A percentile compares a stretch with the other conserved stretches of the same genome.
These are phyloP conservation scores for Monopterus albus DNA, from an alignment of 2,113 vertebrate genomes.

Conservation along the genomic window DNA sequence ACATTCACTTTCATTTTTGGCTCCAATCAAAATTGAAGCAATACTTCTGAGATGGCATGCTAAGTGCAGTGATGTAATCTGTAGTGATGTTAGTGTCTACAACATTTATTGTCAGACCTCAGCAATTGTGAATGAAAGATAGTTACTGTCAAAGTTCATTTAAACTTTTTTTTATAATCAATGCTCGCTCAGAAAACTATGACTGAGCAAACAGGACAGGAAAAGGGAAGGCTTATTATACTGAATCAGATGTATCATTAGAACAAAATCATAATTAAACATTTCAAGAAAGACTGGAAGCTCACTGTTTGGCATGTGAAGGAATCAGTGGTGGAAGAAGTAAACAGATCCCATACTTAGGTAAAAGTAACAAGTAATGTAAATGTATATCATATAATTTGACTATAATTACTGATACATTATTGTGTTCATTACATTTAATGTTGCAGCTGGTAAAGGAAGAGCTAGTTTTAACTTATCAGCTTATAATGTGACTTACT, in stretches of 20 bases:
- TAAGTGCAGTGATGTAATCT: neutral
- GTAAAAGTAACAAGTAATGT: too few relatives aligned
- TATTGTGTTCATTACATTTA: too few relatives aligned
- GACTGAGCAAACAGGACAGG: conserved; percentile 5
- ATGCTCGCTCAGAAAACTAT: conserved; percentile 5
- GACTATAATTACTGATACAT: too few relatives aligned
- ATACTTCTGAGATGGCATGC: conserved; percentile 23
- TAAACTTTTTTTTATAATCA: neutral
- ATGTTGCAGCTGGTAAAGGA: too few relatives aligned
- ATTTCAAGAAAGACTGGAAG: neutral
- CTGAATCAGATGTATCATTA: neutral
- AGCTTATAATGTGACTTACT: too few relatives aligned
- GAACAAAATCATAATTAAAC: neutral
- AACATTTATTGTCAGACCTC: neutral
- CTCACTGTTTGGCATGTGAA: too few relatives aligned
- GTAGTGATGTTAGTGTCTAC: conserved; percentile 1
- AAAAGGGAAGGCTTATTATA: neutral
- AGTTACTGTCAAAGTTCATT: neutral
- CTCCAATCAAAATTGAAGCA: conserved; percentile 45
- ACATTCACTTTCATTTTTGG: conserved; percentile 38
- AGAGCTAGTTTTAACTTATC: too few relatives aligned
- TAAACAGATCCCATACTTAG: too few relatives aligned
- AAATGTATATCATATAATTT: too few relatives aligned
- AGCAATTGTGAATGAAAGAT: neutral
- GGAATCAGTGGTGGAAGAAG: too few relatives aligned